Conservation (phyloP, 2,888 invertebrate genomes). For the Limnephilus lunatus region DNA sequence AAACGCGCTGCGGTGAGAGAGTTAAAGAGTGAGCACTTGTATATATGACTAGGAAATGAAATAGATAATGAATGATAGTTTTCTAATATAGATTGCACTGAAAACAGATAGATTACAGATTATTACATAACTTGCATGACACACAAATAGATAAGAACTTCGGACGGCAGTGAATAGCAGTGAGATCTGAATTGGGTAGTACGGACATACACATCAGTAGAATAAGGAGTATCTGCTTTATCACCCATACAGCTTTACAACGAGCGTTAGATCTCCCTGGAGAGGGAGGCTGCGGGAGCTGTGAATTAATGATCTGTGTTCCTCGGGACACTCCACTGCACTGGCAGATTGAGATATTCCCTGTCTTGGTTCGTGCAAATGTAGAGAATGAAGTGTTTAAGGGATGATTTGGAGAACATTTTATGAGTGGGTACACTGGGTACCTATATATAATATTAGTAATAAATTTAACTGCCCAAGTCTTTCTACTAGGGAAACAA, state of each 20-base stretch:
- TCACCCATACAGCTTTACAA: neutral
- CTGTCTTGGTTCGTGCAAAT: neutral
- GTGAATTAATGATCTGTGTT: constrained; percentile 42
- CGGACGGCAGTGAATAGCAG: neutral
- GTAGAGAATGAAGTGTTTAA: neutral
- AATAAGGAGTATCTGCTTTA: neutral
- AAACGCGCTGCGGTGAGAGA: too few species aligned
- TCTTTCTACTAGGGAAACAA: too few species aligned
- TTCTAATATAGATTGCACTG: neutral
- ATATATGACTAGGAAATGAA: neutral
- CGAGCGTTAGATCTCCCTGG: neutral
- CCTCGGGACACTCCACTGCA: neutral
- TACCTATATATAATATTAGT: too few species aligned
- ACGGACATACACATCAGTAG: neutral
- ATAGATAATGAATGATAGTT: neutral
- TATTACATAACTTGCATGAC: neutral
- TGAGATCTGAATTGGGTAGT: neutral
- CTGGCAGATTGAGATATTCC: neutral
- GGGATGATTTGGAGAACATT: neutral
- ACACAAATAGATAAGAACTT: neutral
- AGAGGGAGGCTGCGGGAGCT: neutral
- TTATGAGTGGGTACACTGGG: too few species aligned
- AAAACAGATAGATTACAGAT: neutral
- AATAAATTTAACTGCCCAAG: too few species aligned
- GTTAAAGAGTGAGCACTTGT: neutral